phyloP scores from a whole-genome alignment of 2,797 vertebrate species.

The Perodicticus potto region DNA sequence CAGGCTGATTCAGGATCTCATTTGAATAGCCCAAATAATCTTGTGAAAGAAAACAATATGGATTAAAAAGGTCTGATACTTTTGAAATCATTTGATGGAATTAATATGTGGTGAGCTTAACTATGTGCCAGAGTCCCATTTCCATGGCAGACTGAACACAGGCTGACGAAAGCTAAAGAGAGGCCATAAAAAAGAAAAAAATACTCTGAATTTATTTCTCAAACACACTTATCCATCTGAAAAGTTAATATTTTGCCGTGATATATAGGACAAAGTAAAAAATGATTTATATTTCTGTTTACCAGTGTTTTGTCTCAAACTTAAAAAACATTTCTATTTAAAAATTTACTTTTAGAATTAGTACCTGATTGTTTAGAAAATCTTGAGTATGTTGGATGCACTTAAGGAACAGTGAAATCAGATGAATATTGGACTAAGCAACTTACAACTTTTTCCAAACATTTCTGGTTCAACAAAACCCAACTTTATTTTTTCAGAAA shows the following conservation, averaged over 20 bases:
- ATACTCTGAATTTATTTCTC: slow-evolving; percentile 21
- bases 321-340: slow-evolving; percentile 59
- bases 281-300: slow-evolving; percentile 61
- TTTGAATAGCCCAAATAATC: neutral
- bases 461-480: slow-evolving; percentile 60
- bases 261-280: slow-evolving; percentile 59
- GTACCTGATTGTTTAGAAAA: slow-evolving; percentile 68
- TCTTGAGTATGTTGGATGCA: slow-evolving; percentile 56
- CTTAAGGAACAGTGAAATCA: slow-evolving; percentile 60
- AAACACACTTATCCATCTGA: neutral
- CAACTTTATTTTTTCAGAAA: slow-evolving; percentile 68
- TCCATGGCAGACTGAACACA: neutral
- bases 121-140: neutral
- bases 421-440: slow-evolving; percentile 24
- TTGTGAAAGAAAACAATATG: neutral
- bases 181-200: neutral
- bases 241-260: slow-evolving; percentile 53
- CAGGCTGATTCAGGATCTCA: neutral
- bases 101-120: neutral
- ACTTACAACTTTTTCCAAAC: slow-evolving; percentile 51
- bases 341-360: slow-evolving; percentile 68
- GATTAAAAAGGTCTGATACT: neutral
- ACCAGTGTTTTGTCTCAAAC: slow-evolving; percentile 47
- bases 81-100: neutral
- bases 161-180: neutral